Base-by-base conservation (phyloP, 2,797 vertebrate species). In the Pygocentrus nattereri region DNA sequence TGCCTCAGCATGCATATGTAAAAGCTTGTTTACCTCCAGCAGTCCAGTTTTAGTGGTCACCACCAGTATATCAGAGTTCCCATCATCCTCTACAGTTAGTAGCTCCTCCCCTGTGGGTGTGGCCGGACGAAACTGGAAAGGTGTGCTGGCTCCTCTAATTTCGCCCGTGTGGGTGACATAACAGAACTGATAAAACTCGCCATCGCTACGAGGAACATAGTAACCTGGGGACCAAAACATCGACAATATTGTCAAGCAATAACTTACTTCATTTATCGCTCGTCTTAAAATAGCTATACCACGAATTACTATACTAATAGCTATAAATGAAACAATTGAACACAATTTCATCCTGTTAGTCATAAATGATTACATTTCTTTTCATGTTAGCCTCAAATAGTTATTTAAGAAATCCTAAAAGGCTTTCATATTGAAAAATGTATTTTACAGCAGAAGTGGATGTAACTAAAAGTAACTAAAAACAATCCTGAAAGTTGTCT, bases 171-270 rank as follows among this genome's bases (percentile, higher is more conserved):
- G 95, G 1, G 97, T 99, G 84, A 99, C 97, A 0, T 99, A 99
- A 87, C 98, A 99, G 91, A 99, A 99, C 93, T 99, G 98, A 91
- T 99, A 99, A 93, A 99, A 99, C 90, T 99, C 98, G 68, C 97
- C 97, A 31, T 99, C 98, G 41, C 98, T 97, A 87, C 97, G 99
- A 49, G 98, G 98, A 88, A 99, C 96, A 31, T 99, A 99, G 84
- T 99, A 99, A 11, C 97, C 98, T 99, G 85, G 68, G 34, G 54
- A 62, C 4, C 1, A 25, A 67, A 10, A 84, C 59, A 76, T 3
- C n/a, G 1, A 49, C 25, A 54, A 25, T 16, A 47, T 4, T 19
- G 61, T 34, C 27, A 34, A 31, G 5, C 27, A 64, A 13, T 59
- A 59, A 59, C 11, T 23, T 23, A 11, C 23, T 23, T 59, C 10